A percentile compares a stretch with the other conserved stretches of the same genome.
These are phyloP conservation scores for Propithecus deckenii DNA, from an alignment of 2,797 vertebrate genomes.

Conservation along the genomic window DNA sequence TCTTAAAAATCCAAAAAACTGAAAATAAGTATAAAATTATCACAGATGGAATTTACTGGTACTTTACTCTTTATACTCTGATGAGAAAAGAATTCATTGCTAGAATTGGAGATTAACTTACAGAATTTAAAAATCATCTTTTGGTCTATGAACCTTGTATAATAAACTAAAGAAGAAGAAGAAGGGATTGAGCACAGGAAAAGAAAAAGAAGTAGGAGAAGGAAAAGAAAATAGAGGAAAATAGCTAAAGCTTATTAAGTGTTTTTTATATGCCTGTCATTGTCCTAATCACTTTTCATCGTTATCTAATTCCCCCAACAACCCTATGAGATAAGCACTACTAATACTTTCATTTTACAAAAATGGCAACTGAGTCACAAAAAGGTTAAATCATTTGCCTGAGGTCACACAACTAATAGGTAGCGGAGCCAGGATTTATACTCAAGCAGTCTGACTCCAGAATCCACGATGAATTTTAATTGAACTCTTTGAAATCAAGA, in stretches of 20 bases:
- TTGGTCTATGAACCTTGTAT: neutral
- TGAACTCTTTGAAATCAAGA: neutral
- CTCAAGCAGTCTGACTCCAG: neutral
- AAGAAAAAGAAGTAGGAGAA: neutral
- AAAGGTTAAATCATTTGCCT: neutral
- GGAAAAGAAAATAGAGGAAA: neutral
- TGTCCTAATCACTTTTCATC: neutral
- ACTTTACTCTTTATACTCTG: neutral
- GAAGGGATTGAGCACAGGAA: neutral
- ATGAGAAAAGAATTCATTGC: conserved; percentile 12
- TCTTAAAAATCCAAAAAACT: too few relatives aligned
- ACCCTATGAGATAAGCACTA: neutral
- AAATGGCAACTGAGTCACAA: neutral
- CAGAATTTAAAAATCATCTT: neutral
- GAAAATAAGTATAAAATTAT: neutral
- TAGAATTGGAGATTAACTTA: conserved; percentile 18
- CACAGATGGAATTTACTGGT: neutral
- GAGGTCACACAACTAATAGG: neutral
- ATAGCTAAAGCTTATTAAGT: neutral
- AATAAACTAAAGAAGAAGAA: neutral
- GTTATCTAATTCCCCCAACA: neutral
- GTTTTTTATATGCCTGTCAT: neutral
- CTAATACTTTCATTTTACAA: neutral
- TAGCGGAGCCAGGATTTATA: neutral
- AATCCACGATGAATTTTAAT: neutral